Percentiles rank a stretch among this genome's conserved stretches.
These are phyloP conservation scores for Tachina grossa DNA, from an alignment of 2,888 invertebrate species.

Conservation along the genomic window DNA sequence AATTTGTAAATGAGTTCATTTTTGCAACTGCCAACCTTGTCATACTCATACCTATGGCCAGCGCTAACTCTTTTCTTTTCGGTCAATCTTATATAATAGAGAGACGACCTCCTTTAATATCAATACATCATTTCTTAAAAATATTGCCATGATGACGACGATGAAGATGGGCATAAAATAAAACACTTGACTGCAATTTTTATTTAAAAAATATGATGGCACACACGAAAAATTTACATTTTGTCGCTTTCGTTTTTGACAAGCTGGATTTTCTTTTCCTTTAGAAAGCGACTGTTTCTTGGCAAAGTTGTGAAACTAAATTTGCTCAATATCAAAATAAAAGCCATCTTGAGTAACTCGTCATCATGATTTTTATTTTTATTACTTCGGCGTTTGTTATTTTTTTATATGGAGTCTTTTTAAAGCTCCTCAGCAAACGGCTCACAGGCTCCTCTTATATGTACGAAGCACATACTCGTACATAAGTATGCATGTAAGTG, in stretches of 20 bases:
- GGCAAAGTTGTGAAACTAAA: conserved; percentile 2
- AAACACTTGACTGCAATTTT: conserved; percentile 49
- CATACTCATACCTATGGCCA: conserved; percentile 43
- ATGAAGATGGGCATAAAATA: conserved; percentile 31
- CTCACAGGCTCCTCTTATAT: conserved; percentile 35
- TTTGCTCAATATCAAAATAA: conserved; percentile 34
- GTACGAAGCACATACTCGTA: neutral
- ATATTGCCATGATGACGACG: conserved; percentile 36
- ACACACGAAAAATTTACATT: conserved; percentile 14
- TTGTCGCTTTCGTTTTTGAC: conserved; percentile 24
- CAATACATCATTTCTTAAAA: conserved; percentile 43
- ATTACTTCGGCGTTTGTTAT: conserved; percentile 3
- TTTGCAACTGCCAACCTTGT: conserved; percentile 45
- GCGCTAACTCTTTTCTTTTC: conserved; percentile 23
- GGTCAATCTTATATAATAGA: conserved; percentile 47
- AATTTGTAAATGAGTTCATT: conserved; percentile 48
- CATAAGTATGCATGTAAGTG: neutral
- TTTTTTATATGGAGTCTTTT: neutral
- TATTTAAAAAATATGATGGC: neutral
- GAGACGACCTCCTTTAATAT: conserved; percentile 51
- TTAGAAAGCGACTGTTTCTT: conserved; percentile 33
- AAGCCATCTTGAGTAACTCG: conserved; percentile 48
- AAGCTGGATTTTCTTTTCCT: conserved; percentile 8
- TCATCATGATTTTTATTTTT: conserved; percentile 15
- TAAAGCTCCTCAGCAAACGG: conserved; percentile 29